Percentiles rank a stretch among this genome's conserved stretches.
Evolutionary conservation across 1,140 invertebrate species (phyloP).

Genomic region (Lepidurus apus): DNA sequence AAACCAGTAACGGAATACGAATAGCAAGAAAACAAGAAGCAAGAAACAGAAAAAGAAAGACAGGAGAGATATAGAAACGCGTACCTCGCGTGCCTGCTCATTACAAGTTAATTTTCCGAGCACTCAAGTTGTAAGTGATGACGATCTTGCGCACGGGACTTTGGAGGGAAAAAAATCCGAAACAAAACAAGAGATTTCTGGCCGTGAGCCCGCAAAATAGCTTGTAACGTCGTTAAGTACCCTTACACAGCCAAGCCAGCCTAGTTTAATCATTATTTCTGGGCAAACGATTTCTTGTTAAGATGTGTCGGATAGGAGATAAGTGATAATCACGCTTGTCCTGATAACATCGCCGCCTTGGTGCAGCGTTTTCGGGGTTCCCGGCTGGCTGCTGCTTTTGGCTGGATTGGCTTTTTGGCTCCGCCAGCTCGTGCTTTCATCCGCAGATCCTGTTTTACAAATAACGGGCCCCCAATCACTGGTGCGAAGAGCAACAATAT

Average conservation of each 20-base stretch:
- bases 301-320: slow-evolving; percentile 21
- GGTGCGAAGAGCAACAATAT: background rate
- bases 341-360: slow-evolving; percentile 8
- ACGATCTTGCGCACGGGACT: background rate
- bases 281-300: slow-evolving; percentile 21
- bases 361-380: background rate
- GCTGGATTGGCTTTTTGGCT: background rate
- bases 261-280: slow-evolving; percentile 22
- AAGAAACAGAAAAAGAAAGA: background rate
- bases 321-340: slow-evolving; percentile 21
- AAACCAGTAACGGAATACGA: background rate
- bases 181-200: background rate
- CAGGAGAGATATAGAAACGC: background rate
- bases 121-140: background rate
- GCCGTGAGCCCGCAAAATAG: background rate
- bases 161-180: background rate
- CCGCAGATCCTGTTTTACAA: background rate
- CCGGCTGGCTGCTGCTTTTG: background rate
- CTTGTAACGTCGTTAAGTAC: slow-evolving; percentile 14
- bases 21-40: background rate
- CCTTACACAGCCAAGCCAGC: background rate
- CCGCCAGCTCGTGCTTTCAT: background rate
- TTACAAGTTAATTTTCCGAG: slow-evolving; percentile 16
- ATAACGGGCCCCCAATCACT: background rate
- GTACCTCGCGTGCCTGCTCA: slow-evolving; percentile 20